Evolutionary conservation across 2,888 invertebrate genomes (phyloP), one percentile per base, ranked within the genome.

Genomic region (Acanthosepion lycidas): DNA sequence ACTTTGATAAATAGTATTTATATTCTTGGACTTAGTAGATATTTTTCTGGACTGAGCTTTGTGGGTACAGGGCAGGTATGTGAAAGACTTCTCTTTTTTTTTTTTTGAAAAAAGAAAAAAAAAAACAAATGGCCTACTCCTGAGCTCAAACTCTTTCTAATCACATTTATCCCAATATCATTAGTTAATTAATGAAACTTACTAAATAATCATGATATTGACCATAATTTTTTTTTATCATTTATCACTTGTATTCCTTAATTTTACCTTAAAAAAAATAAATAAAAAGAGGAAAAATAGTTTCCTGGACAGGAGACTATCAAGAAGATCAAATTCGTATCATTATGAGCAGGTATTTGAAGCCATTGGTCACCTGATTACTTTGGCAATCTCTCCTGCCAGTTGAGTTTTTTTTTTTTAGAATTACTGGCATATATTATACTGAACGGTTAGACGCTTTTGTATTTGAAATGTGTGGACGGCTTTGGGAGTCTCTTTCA

Each of bases 381-480:
- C 78, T 12, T 78, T 12, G 12, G 78, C 78, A 78, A 78, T 78
- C n/a, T 78, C 78, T 78, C 78, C n/a, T 78, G 33, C n/a, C 78
- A 78, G n/a, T 78, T 33, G 5, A 15, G 12, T 78, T 78, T 33
- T n/a, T 78, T n/a, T 78, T 78, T n/a, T n/a, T 78, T 9, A 78
- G 23, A 78, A 78, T 78, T 15, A 12, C 78, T 78, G 78, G 78
- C 78, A 33, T 78, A 78, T 18, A 78, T 78, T 78, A 78, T n/a
- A 78, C 78, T 78, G 78, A 78, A 78, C 78, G 78, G 78, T 78
- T 78, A 78, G n/a, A 78, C 18, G 78, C 78, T 78, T 78, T 78
- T 78, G 78, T 78, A 78, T 78, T 78, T 78, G 78, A 78, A 78
- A 78, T 78, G 33, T 78, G 78, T 78, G 78, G 78, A 78, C 78